Evolutionary conservation across 2,888 invertebrate genomes (phyloP).

Genomic region (Linyphia triangularis): DNA sequence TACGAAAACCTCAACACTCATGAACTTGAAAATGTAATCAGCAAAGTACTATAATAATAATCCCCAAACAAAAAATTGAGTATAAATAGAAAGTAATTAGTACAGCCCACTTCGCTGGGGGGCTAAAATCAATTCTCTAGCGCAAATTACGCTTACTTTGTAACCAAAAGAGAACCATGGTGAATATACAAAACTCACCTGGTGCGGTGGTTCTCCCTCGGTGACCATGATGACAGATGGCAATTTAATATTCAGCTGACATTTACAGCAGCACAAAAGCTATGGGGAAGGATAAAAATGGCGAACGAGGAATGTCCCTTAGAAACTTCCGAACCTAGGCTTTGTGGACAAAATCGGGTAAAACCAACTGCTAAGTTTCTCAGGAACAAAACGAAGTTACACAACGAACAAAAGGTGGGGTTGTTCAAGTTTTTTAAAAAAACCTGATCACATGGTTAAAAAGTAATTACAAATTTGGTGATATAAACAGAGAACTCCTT

Average conservation of each 20-base stretch:
- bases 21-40: too few species aligned
- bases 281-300: conserved; percentile 62
- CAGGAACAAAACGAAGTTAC: conserved; percentile 14
- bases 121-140: too few species aligned
- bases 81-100: too few species aligned
- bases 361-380: not conserved
- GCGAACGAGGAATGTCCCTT: conserved; percentile 39
- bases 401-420: conserved; percentile 53
- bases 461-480: conserved; percentile 50
- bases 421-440: conserved; percentile 13
- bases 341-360: not conserved
- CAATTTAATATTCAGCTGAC: conserved; percentile 55
- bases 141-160: too few species aligned
- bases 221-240: conserved; percentile 58
- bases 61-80: too few species aligned
- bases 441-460: conserved; percentile 63
- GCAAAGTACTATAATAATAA: too few species aligned
- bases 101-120: too few species aligned
- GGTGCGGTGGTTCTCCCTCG: conserved; percentile 64
- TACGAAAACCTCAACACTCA: too few species aligned
- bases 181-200: conserved; percentile 50
- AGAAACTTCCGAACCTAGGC: conserved; percentile 3
- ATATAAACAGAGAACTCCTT: conserved; percentile 46
- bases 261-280: conserved; percentile 33
- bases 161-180: not conserved